phyloP scores from a whole-genome alignment of 2,888 invertebrate species.

The Drosophila emarginata region DNA sequence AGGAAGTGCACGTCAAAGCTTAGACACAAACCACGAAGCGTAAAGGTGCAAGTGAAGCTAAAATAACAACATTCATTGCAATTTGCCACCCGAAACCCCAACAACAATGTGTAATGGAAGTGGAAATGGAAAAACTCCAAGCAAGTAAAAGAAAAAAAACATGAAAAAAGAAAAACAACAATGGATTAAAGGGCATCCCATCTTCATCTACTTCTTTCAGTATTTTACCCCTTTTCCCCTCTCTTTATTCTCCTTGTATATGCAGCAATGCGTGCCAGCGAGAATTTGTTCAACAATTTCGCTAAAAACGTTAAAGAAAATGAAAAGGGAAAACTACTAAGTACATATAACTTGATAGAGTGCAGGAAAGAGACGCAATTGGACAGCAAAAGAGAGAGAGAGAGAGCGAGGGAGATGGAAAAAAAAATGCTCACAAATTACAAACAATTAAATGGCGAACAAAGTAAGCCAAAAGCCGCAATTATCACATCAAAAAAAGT shows the following conservation, averaged over 20 bases:
- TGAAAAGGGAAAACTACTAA: conserved; percentile 66
- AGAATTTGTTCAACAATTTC: conserved; percentile 75
- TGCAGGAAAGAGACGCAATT: conserved; percentile 12
- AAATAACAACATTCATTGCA: conserved; percentile 73
- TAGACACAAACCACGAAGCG: conserved; percentile 78
- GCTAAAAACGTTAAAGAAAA: conserved; percentile 46
- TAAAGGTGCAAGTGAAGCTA: conserved; percentile 78
- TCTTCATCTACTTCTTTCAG: background rate
- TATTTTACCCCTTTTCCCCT: too few species aligned
- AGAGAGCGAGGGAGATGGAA: conserved; percentile 14
- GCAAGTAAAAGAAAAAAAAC: background rate
- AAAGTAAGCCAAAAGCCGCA: conserved; percentile 73
- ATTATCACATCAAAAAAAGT: conserved; percentile 66
- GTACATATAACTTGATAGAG: conserved; percentile 10
- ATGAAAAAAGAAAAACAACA: conserved; percentile 26
- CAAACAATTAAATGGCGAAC: conserved; percentile 76
- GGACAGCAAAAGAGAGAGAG: conserved; percentile 14
- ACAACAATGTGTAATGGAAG: conserved; percentile 16
- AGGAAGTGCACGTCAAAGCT: conserved; percentile 80
- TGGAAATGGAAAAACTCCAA: conserved; percentile 2
- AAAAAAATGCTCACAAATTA: conserved; percentile 66
- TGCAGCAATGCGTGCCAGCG: conserved; percentile 74
- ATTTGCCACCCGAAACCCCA: conserved; percentile 58
- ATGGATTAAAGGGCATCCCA: conserved; percentile 47
- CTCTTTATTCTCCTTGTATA: conserved; percentile 47